Base-by-base conservation (phyloP, 2,113 vertebrate genomes). In the Myxocyprinus asiaticus region DNA sequence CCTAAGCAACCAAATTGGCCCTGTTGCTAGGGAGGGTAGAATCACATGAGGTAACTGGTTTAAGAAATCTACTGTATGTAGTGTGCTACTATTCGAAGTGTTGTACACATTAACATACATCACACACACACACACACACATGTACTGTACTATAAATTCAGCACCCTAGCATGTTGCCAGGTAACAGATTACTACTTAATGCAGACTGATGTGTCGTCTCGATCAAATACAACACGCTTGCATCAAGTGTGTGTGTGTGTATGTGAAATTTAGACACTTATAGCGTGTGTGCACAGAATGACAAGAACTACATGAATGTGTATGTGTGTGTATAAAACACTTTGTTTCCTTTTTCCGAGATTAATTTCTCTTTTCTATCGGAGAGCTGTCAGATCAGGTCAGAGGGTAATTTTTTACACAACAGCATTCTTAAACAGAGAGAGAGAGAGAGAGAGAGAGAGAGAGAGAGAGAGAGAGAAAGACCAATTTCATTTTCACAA, bases 201-300 rank as follows among this genome's bases (percentile, higher is more conserved):
- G 22, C 58, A 78, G 12, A 43, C 56, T 15, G 77, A 70, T 61
- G 77, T 62, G 12, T 66, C 44, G 15, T 9, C 75, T 58, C 64
- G 9, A 48, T 68, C 43, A 68, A 22, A 50, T 14, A 15, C 47
- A 9, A 50, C 67, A 50, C 4, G 9, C 47, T 48, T 9, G 17
- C 14, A 33, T 66, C 9, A 87, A 90, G 88, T 88, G 80, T 88
- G 85, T 85, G 59, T 55, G 43, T 56, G 43, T 55, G 17, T 53
- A 14, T n/a, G 12, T 68, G 48, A 51, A 11, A 51, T n/a, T 67
- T 2, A 33, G 50, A 67, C 75, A 66, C 47, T 58, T 12, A 11
- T 44, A 15, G 4, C 43, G 42, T 77, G 42, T 67, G 74, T 53
- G 47, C 12, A 56, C 55, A 56, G 12, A 56, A n/a, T 14, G n/a